These are phyloP conservation scores for Asteroscopus sphinx DNA, from an alignment of 2,888 invertebrate species.

Conservation along the genomic window DNA sequence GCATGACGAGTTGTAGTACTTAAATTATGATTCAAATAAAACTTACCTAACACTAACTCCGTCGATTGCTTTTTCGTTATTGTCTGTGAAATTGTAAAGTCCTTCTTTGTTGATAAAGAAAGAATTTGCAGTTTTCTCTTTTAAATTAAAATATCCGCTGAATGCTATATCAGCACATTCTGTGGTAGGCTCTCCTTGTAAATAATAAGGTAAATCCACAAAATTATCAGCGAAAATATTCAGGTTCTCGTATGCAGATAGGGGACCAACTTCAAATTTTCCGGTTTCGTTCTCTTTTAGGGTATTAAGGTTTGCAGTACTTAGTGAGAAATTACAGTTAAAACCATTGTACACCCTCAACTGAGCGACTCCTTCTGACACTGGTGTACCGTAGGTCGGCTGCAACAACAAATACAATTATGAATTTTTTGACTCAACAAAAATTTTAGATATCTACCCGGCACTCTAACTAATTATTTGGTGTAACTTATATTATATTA, in stretches of 20 bases:
- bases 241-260: conserved; percentile 83
- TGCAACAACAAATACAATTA: conserved; percentile 66
- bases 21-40: conserved; percentile 10
- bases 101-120: conserved; percentile 74
- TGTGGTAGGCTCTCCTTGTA: conserved; percentile 69
- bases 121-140: conserved; percentile 80
- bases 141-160: conserved; percentile 69
- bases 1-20: conserved; percentile 74
- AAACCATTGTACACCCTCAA: conserved; percentile 93
- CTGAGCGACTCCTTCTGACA: conserved; percentile 90
- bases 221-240: conserved; percentile 68
- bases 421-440: background rate
- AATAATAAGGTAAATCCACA: conserved; percentile 73
- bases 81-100: conserved; percentile 77
- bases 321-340: conserved; percentile 87
- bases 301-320: conserved; percentile 48
- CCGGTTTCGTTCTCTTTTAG: conserved; percentile 51
- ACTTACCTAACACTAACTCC: conserved; percentile 79
- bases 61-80: conserved; percentile 83
- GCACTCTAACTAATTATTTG: no score
- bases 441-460: background rate
- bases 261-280: conserved; percentile 65
- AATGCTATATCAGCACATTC: conserved; percentile 65
- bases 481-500: no score
- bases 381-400: conserved; percentile 90